Percentiles rank a stretch among this genome's conserved stretches.
These are phyloP conservation scores for Heliconius sara DNA, from an alignment of 2,888 invertebrate species.

Conservation along the genomic window DNA sequence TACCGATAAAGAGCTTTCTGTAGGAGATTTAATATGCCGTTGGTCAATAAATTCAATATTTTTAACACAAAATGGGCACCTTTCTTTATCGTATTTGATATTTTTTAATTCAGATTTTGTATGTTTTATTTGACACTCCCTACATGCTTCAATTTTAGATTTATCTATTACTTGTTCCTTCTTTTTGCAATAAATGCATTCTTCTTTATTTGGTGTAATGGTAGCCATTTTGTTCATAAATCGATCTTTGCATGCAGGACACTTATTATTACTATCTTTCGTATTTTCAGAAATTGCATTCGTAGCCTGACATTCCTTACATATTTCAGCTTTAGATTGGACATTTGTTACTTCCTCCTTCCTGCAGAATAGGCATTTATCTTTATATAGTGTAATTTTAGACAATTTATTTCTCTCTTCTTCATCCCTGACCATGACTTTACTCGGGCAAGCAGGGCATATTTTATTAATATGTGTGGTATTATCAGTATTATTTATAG, in stretches of 20 bases:
- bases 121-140: background rate
- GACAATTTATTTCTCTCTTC: background rate
- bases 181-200: background rate
- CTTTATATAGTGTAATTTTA: background rate
- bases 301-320: background rate
- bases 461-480: background rate
- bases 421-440: too few species aligned
- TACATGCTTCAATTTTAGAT: background rate
- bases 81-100: background rate
- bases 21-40: conserved; percentile 3
- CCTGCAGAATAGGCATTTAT: background rate
- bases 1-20: background rate
- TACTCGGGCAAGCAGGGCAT: background rate
- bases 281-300: background rate
- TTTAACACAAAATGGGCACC: background rate
- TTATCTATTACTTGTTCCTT: background rate
- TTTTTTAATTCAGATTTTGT: background rate
- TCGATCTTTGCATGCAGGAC: background rate
- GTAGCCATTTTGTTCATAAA: background rate
- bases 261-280: background rate
- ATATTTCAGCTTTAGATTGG: background rate
- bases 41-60: conserved; percentile 29
- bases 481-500: background rate
- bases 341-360: background rate
- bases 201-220: background rate